Evolutionary conservation across 2,888 invertebrate genomes (phyloP).

Genomic region (Athripsodes cinereus): DNA sequence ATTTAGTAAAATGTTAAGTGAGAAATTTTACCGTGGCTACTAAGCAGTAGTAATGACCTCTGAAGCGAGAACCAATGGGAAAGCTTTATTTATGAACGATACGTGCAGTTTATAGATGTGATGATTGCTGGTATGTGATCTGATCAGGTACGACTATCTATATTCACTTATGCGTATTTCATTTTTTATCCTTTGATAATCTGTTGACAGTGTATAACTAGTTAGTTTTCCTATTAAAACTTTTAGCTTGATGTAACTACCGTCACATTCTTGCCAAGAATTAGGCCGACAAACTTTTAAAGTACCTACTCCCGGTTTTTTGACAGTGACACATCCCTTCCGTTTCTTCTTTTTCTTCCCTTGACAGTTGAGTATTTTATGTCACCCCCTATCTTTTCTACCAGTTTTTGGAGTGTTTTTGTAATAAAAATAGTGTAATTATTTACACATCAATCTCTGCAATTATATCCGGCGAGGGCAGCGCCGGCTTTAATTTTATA

Average conservation of each 20-base stretch:
- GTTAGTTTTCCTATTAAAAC: no score
- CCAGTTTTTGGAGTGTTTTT: no score
- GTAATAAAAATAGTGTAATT: no score
- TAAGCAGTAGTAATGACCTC: conserved; percentile 22
- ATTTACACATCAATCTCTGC: no score
- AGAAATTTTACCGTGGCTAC: conserved; percentile 14
- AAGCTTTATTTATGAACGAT: conserved; percentile 18
- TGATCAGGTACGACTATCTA: conserved; percentile 9
- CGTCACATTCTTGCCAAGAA: neutral
- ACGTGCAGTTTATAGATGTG: conserved; percentile 15
- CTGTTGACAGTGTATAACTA: neutral
- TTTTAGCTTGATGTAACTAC: no score
- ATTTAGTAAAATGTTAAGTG: conserved; percentile 10
- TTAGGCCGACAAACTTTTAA: neutral
- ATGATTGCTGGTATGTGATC: conserved; percentile 12
- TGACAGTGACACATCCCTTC: no score
- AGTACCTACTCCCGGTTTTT: neutral
- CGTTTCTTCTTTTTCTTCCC: no score
- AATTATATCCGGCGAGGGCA: no score
- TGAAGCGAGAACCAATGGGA: conserved; percentile 18
- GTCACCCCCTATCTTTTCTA: no score
- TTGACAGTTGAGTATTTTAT: no score
- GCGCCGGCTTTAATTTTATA: no score
- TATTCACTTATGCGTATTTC: neutral
- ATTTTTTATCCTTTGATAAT: neutral